phyloP scores from a whole-genome alignment of 1,140 invertebrate genomes.

The Ptiloglossa arizonensis region DNA sequence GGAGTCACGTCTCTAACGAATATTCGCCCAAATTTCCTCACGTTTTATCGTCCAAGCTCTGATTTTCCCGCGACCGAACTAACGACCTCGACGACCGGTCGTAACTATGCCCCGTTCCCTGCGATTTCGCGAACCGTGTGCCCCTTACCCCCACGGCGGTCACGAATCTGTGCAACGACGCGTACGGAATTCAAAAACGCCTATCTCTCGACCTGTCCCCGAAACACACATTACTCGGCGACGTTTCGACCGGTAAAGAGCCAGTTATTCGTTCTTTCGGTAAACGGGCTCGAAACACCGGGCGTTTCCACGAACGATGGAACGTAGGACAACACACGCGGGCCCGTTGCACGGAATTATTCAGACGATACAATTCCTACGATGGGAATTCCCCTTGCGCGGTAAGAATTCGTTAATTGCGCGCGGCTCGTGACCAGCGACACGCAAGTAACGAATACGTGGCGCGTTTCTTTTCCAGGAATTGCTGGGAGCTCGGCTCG shows the following conservation, averaged over 20 bases:
- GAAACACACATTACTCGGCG: conserved; percentile 2
- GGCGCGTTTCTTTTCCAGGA: too few relatives aligned
- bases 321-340: background rate
- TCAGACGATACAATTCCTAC: background rate
- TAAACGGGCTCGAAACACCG: background rate
- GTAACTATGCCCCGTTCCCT: conserved; percentile 43
- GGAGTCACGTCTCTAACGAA: conserved; percentile 60
- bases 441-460: too few relatives aligned
- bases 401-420: too few relatives aligned
- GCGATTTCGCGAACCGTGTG: conserved; percentile 37
- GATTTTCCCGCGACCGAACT: conserved; percentile 56
- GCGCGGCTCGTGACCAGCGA: too few relatives aligned
- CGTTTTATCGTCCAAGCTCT: conserved; percentile 61
- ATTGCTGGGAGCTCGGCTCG: too few relatives aligned
- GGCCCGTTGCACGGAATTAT: background rate
- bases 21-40: conserved; percentile 64
- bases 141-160: conserved; percentile 16
- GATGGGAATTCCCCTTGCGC: background rate
- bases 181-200: conserved; percentile 43
- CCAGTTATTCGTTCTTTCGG: too few relatives aligned
- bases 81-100: conserved; percentile 37
- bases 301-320: background rate
- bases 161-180: conserved; percentile 41
- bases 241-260: background rate
- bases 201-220: background rate